Conservation (phyloP, 2,113 vertebrate species). For the Platysternon megacephalum region DNA sequence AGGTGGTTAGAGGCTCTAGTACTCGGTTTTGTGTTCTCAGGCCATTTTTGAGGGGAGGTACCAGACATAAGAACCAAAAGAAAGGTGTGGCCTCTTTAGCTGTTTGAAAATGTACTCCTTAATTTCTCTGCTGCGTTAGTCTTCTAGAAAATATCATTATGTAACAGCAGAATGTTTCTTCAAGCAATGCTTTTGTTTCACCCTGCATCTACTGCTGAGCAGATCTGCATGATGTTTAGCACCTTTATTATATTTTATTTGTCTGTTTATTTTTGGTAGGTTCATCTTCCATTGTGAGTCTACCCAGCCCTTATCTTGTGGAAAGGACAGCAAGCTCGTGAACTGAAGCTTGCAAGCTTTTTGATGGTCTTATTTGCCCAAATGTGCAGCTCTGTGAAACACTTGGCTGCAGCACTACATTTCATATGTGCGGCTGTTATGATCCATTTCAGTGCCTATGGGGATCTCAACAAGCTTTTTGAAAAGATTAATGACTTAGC, state of each 20-base stretch:
- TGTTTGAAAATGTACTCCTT: not conserved
- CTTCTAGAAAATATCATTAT: not conserved
- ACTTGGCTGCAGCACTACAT: constrained; percentile 53
- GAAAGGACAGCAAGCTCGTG: constrained; percentile 56
- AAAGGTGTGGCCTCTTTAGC: not conserved
- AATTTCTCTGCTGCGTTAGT: not conserved
- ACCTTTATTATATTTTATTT: not conserved
- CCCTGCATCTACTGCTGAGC: not conserved
- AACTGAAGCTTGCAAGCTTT: constrained; percentile 34
- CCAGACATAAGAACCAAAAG: not conserved
- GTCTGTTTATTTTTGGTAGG: not conserved
- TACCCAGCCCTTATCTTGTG: constrained; percentile 35
- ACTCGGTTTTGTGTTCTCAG: not conserved
- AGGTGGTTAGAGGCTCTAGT: not conserved
- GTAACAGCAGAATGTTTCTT: not conserved
- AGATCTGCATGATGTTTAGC: not conserved
- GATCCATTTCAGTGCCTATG: constrained; percentile 73
- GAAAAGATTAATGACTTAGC: constrained; percentile 76
- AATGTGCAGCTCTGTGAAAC: constrained; percentile 65
- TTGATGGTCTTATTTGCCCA: constrained; percentile 72
- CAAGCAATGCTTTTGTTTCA: not conserved
- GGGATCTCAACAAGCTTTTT: constrained; percentile 75
- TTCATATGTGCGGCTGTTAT: constrained; percentile 61
- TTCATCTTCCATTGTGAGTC: constrained; percentile 25
- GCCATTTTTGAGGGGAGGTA: not conserved